Conservation (phyloP, 2,888 invertebrate species). For the Hydrotaea cyrtoneurina region DNA sequence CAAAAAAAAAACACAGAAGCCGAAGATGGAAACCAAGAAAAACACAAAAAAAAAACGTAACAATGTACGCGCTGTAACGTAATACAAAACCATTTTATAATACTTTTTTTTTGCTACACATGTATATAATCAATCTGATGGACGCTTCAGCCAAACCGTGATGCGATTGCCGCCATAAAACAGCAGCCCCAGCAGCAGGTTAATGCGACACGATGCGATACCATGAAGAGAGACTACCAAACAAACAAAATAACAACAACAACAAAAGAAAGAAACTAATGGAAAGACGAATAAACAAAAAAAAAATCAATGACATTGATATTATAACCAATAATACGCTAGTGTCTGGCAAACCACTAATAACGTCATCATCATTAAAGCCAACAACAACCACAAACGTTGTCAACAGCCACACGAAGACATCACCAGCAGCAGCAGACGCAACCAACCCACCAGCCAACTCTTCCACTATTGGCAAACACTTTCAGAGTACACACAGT, state of each 20-base stretch:
- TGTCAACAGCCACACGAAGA: background rate
- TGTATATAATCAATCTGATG: constrained; percentile 1
- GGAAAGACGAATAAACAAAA: background rate
- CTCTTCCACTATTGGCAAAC: background rate
- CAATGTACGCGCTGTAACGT: constrained; percentile 51
- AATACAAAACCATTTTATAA: constrained; percentile 64
- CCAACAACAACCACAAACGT: background rate
- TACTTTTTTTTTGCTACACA: constrained; percentile 28
- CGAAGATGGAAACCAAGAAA: background rate
- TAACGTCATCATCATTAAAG: constrained; percentile 35
- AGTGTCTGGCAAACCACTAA: constrained; percentile 20
- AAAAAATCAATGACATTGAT: constrained; percentile 66
- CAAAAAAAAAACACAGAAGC: background rate
- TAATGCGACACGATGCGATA: background rate
- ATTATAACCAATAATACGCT: constrained; percentile 38
- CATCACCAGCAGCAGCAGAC: background rate
- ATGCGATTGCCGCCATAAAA: too few relatives aligned
- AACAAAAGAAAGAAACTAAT: too few relatives aligned
- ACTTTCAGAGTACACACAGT: background rate
- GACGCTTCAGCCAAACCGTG: too few relatives aligned
- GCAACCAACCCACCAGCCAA: background rate
- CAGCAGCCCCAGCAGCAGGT: background rate
- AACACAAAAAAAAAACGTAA: constrained; percentile 45
- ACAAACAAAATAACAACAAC: too few relatives aligned
- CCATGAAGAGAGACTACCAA: background rate